These are phyloP conservation scores for Meriones psammophilus DNA, from an alignment of 2,797 vertebrate species.

Conservation along the genomic window DNA sequence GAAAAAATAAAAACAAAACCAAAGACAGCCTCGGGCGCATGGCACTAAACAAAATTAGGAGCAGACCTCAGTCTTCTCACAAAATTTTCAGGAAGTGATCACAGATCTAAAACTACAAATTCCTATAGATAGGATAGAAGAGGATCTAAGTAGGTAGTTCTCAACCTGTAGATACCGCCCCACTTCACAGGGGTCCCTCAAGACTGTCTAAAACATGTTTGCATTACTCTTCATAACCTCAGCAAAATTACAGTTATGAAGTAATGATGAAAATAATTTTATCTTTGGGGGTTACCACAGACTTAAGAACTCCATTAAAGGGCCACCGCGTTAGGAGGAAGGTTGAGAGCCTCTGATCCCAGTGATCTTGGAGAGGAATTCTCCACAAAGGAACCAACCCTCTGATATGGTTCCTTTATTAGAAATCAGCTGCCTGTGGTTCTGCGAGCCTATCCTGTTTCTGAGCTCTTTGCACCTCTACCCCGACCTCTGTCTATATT, in stretches of 20 bases:
- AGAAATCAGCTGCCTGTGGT: background rate
- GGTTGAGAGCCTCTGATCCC: background rate
- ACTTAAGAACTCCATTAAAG: background rate
- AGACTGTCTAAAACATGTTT: background rate
- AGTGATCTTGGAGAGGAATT: background rate
- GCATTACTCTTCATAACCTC: background rate
- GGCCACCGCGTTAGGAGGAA: background rate
- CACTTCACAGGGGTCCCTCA: background rate
- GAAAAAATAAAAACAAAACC: background rate
- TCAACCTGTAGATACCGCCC: background rate
- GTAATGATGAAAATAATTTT: background rate
- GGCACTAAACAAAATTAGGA: background rate
- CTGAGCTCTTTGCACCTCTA: background rate
- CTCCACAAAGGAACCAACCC: background rate
- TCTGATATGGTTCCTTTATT: background rate
- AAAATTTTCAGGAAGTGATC: background rate
- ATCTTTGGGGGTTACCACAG: background rate
- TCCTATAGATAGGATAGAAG: no score
- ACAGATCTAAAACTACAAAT: no score
- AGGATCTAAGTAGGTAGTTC: background rate
- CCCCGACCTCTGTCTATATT: background rate
- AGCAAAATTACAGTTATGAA: background rate
- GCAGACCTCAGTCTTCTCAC: background rate
- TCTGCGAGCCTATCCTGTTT: background rate
- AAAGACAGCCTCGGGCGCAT: background rate